Conservation (phyloP, 2,888 invertebrate species). For the Rhyacophila evoluta region DNA sequence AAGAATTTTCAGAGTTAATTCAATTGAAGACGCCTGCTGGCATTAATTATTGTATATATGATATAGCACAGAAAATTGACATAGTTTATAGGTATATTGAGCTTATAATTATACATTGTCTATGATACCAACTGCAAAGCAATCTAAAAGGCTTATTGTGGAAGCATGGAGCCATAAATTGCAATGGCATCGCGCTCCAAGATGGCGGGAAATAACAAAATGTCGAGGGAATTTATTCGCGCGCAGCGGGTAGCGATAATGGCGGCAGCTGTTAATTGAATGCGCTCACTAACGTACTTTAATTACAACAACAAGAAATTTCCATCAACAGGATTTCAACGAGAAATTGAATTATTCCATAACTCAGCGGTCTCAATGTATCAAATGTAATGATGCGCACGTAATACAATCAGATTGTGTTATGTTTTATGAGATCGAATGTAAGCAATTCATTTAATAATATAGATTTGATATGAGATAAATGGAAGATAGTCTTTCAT, state of each 20-base stretch:
- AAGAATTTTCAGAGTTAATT: no score
- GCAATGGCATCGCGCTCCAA: slow-evolving; percentile 4
- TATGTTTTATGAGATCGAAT: neutral
- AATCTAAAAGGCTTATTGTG: neutral
- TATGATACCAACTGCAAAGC: neutral
- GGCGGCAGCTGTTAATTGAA: slow-evolving; percentile 27
- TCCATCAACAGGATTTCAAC: slow-evolving; percentile 9
- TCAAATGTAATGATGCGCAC: slow-evolving; percentile 14
- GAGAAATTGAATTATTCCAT: slow-evolving; percentile 24
- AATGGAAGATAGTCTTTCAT: neutral
- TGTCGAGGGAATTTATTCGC: slow-evolving; percentile 22
- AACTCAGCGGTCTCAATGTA: neutral
- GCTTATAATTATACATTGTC: neutral
- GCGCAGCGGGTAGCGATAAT: slow-evolving; percentile 24
- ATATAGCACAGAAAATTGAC: no score
- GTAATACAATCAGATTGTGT: slow-evolving; percentile 21
- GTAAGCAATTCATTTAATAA: neutral
- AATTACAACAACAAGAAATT: slow-evolving; percentile 22
- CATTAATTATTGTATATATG: no score
- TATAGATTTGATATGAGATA: slow-evolving; percentile 1
- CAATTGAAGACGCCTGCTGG: no score
- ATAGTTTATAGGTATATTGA: no score
- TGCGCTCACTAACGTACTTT: slow-evolving; percentile 28
- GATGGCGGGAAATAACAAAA: slow-evolving; percentile 22
- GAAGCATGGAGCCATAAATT: neutral